Evolutionary conservation across 2,888 invertebrate species (phyloP), one percentile per base, ranked within the genome.

Genomic region (Netelia fuscicornis): DNA sequence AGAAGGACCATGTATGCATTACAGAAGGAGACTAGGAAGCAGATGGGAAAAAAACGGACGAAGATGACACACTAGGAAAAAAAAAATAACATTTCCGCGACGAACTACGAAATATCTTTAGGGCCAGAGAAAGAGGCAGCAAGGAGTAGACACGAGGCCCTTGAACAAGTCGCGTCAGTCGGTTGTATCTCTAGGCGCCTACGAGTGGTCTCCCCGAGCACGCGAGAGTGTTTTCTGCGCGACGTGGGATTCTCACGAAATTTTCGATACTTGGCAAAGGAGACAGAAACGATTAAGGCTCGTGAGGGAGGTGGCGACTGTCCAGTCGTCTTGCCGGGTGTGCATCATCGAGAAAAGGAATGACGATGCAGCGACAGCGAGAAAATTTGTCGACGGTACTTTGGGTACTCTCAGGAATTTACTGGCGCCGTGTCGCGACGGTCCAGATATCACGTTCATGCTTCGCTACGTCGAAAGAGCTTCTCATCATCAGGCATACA

Each of bases 121-220:
- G 62, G 74, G 48, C 48, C 42, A 62, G 62, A 48, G 48, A 75
- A 54, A 44, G 62, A 75, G 64, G 30, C 25, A 64, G 11, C 13
- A 17, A 58, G 70, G 52, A 79, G 70, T 58, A 60, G 44, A 17
- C 70, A 64, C 48, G 13, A 70, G 60, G 75, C 78, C 42, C 85
- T 85, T 85, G 82, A 85, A 67, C 23, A 56, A 77, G 84, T 84
- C 84, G 77, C 85, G 81, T 68, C 85, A 37, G 75, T 72, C 65
- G 13, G 68, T 78, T 70, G 42, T 65, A 62, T 68, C 68, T 79
- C 62, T n/a, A 79, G 85, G 85, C 85, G 85, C 85, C 85, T 71
- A 76, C 82, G 82, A 85, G 85, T 85, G 79, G 71, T 52, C 70
- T 52, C 70, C 52, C 20, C 52, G 44, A 30, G 70, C 42, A 17